These are phyloP conservation scores for Idaea aversata DNA, from an alignment of 2,888 invertebrate genomes.

Conservation along the genomic window DNA sequence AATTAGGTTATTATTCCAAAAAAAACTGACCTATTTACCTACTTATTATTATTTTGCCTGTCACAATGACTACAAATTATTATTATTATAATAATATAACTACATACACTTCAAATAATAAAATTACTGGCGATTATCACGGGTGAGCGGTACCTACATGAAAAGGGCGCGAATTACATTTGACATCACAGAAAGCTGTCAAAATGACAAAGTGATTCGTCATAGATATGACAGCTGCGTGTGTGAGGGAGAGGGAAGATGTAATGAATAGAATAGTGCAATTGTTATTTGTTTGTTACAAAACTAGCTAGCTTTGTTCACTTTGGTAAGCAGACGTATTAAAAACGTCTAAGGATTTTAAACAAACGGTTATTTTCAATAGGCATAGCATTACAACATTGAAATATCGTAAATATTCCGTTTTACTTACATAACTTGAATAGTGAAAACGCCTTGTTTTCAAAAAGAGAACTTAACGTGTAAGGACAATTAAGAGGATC, in stretches of 20 bases:
- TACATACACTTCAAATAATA: conserved; percentile 21
- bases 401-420: too few species aligned
- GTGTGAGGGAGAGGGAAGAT: conserved; percentile 37
- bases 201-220: conserved; percentile 78
- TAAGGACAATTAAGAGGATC: too few species aligned
- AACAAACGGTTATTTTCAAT: too few species aligned
- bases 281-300: neutral
- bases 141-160: conserved; percentile 19
- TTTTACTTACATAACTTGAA: too few species aligned
- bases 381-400: too few species aligned
- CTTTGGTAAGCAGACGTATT: too few species aligned
- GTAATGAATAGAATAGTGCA: conserved; percentile 25
- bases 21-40: neutral
- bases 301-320: neutral
- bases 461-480: too few species aligned
- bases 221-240: conserved; percentile 72
- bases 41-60: neutral
- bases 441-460: too few species aligned
- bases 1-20: neutral
- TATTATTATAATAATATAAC: neutral
- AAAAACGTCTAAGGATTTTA: too few species aligned
- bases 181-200: conserved; percentile 67
- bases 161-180: conserved; percentile 73
- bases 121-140: conserved; percentile 34
- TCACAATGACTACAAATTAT: conserved; percentile 2